These are phyloP conservation scores for Phalacrocorax pelagicus DNA, from an alignment of 2,113 vertebrate species.

Conservation along the genomic window DNA sequence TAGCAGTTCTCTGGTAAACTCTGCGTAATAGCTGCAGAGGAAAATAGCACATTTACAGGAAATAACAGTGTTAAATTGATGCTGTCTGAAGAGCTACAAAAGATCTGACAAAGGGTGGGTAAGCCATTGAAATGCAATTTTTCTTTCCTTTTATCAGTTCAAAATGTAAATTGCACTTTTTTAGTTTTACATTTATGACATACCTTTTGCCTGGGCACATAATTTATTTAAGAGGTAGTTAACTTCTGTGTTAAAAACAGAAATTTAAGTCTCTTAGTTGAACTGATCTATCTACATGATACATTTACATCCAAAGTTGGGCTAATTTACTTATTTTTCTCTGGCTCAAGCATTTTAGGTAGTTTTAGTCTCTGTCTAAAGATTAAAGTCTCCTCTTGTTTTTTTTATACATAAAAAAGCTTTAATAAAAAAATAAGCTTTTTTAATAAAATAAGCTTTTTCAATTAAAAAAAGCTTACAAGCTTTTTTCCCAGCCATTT, in stretches of 20 bases:
- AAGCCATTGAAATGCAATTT: neutral
- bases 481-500: neutral
- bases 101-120: neutral
- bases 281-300: neutral
- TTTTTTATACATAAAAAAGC: neutral
- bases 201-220: neutral
- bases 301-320: neutral
- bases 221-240: neutral
- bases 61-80: neutral
- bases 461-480: neutral
- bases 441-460: too few species aligned
- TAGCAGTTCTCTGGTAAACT: neutral
- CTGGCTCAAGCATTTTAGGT: neutral
- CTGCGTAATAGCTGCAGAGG: neutral
- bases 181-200: neutral
- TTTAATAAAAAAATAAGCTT: too few species aligned
- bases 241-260: neutral
- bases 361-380: neutral
- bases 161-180: neutral
- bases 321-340: neutral
- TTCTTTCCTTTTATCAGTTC: neutral
- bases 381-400: neutral
- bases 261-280: neutral
- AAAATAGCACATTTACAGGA: constrained; percentile 1
- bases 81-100: neutral